Evolutionary conservation across 2,888 invertebrate species (phyloP).

Genomic region (Cremastinae sp.): DNA sequence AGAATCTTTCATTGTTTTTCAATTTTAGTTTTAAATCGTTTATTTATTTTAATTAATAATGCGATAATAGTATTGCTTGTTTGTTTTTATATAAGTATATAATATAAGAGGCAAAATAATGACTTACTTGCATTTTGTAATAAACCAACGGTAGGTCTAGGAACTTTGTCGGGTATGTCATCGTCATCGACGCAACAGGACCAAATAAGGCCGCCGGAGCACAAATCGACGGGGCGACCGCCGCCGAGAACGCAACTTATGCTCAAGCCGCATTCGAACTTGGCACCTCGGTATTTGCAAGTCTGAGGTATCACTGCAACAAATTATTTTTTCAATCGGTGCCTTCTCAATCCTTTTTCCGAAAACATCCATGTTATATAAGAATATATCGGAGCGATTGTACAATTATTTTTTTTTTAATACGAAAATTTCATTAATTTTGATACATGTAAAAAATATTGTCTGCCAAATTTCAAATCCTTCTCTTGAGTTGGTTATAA

Average conservation of each 20-base stretch:
- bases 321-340: constrained; percentile 28
- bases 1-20: no score
- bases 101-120: not conserved
- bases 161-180: constrained; percentile 79
- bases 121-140: constrained; percentile 94
- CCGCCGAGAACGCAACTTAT: constrained; percentile 95
- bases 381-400: no score
- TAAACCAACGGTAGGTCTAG: constrained; percentile 80
- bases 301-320: constrained; percentile 93
- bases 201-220: constrained; percentile 97
- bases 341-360: constrained; percentile 88
- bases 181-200: constrained; percentile 94
- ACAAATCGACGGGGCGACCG: constrained; percentile 92
- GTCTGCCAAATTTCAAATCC: no score
- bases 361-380: constrained; percentile 92
- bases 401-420: no score
- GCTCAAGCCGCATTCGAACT: constrained; percentile 94
- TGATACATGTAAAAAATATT: no score
- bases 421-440: no score
- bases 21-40: no score
- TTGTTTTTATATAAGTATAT: not conserved
- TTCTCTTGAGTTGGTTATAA: no score
- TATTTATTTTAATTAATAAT: no score
- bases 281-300: constrained; percentile 91
- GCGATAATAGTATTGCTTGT: no score